phyloP scores from a whole-genome alignment of 2,797 vertebrate species.

The Octomys mimax region DNA sequence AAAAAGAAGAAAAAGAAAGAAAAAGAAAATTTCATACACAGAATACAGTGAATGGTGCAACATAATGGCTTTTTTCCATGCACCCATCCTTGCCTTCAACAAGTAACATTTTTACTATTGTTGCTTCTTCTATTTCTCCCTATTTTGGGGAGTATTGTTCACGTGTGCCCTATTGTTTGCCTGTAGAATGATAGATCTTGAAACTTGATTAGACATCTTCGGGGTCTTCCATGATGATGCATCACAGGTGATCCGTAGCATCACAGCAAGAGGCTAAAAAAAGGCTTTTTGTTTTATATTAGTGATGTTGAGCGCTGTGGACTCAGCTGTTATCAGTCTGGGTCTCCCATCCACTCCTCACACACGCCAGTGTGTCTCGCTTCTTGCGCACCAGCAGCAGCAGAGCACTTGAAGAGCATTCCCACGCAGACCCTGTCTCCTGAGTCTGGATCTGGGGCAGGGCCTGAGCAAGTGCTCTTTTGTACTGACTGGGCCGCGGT shows the following conservation, averaged over 20 bases:
- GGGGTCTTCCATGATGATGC: not conserved
- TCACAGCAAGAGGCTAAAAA: not conserved
- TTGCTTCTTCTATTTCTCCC: not conserved
- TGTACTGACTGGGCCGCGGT: not conserved
- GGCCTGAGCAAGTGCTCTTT: not conserved
- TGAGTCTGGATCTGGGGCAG: not conserved
- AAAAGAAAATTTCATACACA: not conserved
- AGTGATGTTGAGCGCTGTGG: not conserved
- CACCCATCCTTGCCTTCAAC: not conserved
- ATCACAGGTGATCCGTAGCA: not conserved
- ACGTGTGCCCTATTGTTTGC: not conserved
- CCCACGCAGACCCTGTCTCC: not conserved
- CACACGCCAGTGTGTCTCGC: not conserved
- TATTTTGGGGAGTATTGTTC: not conserved
- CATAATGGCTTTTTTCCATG: not conserved
- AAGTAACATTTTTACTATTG: not conserved
- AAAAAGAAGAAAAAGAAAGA: too few species aligned
- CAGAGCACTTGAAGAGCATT: not conserved
- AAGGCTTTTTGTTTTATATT: not conserved
- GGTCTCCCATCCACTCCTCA: not conserved
- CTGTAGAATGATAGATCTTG: slow-evolving; percentile 4
- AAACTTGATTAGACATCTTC: not conserved
- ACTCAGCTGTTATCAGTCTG: not conserved
- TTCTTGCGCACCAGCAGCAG: not conserved
- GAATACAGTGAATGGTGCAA: not conserved